Percentiles rank a stretch among this genome's conserved stretches.
phyloP scores from a whole-genome alignment of 1,140 invertebrate species.

The Hylyphantes graminicola region DNA sequence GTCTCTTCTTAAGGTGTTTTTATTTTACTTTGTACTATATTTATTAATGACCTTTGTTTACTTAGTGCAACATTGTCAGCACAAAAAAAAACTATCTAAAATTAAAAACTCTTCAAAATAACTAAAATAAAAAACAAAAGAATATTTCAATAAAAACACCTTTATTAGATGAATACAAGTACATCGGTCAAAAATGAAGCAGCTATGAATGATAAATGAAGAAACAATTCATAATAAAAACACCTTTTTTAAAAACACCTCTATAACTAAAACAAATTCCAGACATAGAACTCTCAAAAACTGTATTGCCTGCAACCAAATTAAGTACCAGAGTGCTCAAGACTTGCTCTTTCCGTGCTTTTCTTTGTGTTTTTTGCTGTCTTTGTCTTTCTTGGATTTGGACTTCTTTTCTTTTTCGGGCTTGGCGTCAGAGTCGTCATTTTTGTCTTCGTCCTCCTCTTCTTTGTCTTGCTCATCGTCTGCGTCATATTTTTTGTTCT shows the following conservation, averaged over 20 bases:
- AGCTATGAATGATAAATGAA: conserved; percentile 11
- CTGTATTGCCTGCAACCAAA: conserved; percentile 23
- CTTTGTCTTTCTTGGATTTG: conserved; percentile 48
- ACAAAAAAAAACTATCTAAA: too few species aligned
- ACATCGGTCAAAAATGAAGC: conserved; percentile 18
- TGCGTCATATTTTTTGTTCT: conserved; percentile 47
- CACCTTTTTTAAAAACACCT: background rate
- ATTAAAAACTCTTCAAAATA: background rate
- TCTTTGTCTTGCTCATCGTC: conserved; percentile 43
- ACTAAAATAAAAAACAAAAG: conserved; percentile 3
- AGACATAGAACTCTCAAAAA: conserved; percentile 36
- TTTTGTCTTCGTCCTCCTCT: conserved; percentile 45
- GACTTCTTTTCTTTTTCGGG: conserved; percentile 52
- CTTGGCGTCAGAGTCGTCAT: conserved; percentile 48
- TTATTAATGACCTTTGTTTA: too few species aligned
- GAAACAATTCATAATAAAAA: conserved; percentile 18
- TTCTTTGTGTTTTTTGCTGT: conserved; percentile 55
- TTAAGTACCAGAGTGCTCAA: conserved; percentile 18
- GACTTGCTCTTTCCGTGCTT: conserved; percentile 46
- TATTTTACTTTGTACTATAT: too few species aligned
- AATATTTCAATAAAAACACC: conserved; percentile 13
- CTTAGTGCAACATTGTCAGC: too few species aligned
- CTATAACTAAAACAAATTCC: conserved; percentile 18
- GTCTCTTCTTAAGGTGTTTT: too few species aligned
- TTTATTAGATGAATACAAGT: conserved; percentile 21